Evolutionary conservation across 2,797 vertebrate genomes (phyloP).

Genomic region (Anabacerthia variegaticeps): DNA sequence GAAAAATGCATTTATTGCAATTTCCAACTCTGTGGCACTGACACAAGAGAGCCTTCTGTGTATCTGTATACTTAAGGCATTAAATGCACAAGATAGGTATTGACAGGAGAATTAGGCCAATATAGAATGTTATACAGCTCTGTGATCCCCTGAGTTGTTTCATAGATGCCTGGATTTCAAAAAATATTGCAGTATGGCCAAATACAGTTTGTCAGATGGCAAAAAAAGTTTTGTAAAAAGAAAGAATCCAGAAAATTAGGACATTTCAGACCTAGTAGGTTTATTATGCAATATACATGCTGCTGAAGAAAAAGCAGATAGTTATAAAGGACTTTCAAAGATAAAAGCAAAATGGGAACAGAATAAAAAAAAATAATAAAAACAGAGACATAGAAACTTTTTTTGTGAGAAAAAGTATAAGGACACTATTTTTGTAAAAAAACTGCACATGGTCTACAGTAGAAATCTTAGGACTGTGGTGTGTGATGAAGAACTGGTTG

Average conservation of each 20-base stretch:
- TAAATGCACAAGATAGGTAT: neutral
- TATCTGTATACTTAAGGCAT: neutral
- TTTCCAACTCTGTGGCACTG: neutral
- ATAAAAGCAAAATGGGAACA: neutral
- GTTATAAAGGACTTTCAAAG: neutral
- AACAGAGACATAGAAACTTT: neutral
- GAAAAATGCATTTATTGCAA: neutral
- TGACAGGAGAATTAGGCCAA: neutral
- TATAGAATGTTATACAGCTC: neutral
- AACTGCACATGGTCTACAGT: neutral
- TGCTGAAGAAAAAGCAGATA: neutral
- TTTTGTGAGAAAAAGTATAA: neutral
- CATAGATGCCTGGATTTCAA: neutral
- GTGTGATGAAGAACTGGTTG: neutral
- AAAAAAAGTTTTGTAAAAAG: neutral
- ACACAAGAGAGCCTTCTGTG: neutral
- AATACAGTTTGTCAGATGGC: neutral
- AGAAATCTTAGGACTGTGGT: neutral
- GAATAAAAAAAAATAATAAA: neutral
- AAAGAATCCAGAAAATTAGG: neutral
- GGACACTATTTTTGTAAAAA: neutral
- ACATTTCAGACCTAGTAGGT: neutral
- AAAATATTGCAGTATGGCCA: neutral
- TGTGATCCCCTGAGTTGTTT: neutral
- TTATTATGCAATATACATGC: neutral